Percentiles rank a stretch among this genome's conserved stretches.
Conservation (phyloP, 23 tunicate genomes). For the Halocynthia roretzi region DNA sequence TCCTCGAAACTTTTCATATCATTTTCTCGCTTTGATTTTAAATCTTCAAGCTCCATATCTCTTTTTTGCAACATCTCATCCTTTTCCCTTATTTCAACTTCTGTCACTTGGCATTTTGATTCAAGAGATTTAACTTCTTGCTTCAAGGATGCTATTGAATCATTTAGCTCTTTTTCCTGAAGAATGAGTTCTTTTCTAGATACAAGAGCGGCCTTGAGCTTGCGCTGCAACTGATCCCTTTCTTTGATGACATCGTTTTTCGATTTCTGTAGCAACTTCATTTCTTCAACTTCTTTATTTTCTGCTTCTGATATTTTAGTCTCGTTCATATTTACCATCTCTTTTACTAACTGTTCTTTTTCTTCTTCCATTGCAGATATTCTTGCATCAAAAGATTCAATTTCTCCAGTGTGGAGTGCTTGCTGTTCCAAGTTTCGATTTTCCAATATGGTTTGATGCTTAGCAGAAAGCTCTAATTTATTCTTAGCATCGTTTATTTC, state of each 20-base stretch:
- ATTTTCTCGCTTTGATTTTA: constrained; percentile 6
- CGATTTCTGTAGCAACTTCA: constrained; percentile 11
- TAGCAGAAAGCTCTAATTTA: neutral
- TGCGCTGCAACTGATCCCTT: constrained; percentile 58
- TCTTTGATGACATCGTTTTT: constrained; percentile 24
- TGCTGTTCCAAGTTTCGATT: neutral
- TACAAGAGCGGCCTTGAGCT: constrained; percentile 74
- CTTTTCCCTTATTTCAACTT: neutral
- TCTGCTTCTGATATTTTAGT: neutral
- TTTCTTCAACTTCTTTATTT: constrained; percentile 2
- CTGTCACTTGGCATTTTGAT: neutral
- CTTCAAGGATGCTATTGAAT: constrained; percentile 7
- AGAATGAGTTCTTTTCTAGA: constrained; percentile 69
- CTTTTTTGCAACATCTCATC: neutral
- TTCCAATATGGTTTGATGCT: neutral
- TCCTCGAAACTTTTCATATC: constrained; percentile 10
- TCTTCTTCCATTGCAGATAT: constrained; percentile 6
- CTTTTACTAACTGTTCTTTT: constrained; percentile 6
- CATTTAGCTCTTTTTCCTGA: constrained; percentile 29
- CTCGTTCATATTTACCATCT: neutral
- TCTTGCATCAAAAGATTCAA: neutral
- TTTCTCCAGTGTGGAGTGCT: neutral
- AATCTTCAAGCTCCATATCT: constrained; percentile 7
- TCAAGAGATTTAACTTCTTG: neutral
- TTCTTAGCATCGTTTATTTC: constrained; percentile 1